Evolutionary conservation across 2,113 vertebrate genomes (phyloP).

Genomic region (Pseudorasbora parva): DNA sequence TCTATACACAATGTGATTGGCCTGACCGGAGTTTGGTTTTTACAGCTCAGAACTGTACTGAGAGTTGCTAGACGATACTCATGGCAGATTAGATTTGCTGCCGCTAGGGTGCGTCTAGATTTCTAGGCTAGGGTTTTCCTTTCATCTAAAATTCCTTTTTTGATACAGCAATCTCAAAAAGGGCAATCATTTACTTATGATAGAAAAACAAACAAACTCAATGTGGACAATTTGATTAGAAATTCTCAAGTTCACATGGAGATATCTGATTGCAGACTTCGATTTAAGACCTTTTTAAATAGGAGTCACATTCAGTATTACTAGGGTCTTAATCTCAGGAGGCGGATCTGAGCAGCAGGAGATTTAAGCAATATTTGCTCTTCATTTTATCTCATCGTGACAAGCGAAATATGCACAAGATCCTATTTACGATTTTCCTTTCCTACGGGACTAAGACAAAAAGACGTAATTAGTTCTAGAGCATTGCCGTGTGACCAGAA

Average conservation of each 20-base stretch:
- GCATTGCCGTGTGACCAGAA: not conserved
- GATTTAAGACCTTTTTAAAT: not conserved
- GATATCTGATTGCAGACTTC: not conserved
- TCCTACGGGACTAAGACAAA: not conserved
- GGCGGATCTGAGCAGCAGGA: not conserved
- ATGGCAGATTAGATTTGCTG: too few species aligned
- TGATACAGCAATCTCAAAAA: too few species aligned
- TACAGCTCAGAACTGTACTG: too few species aligned
- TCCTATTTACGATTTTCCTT: not conserved
- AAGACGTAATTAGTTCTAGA: not conserved
- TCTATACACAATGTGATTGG: too few species aligned
- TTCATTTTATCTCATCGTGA: conserved; percentile 3
- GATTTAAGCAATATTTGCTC: not conserved
- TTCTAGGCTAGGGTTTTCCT: too few species aligned
- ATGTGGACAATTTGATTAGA: not conserved
- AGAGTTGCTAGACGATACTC: too few species aligned
- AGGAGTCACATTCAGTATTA: not conserved
- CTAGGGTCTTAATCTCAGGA: not conserved
- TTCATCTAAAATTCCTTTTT: not conserved
- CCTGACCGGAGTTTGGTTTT: too few species aligned
- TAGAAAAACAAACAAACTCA: not conserved
- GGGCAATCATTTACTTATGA: not conserved
- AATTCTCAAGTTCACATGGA: not conserved
- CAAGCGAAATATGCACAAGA: not conserved
- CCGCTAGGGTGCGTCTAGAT: too few species aligned